These are phyloP conservation scores for Periparus ater DNA, from an alignment of 2,797 vertebrate species.

Conservation along the genomic window DNA sequence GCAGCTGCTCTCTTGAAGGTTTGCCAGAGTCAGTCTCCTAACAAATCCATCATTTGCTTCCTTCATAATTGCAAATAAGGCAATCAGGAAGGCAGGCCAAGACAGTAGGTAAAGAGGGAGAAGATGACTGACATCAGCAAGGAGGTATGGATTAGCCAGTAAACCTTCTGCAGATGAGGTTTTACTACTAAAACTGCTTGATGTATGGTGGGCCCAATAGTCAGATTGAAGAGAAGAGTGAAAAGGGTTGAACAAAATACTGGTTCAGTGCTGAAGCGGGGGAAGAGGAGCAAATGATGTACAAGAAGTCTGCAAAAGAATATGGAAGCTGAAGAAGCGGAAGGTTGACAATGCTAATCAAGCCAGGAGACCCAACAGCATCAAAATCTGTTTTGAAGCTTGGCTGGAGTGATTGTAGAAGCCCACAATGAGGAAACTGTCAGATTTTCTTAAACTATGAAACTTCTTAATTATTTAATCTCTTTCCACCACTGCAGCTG, in stretches of 20 bases:
- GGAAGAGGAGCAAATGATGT: background rate
- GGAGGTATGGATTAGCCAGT: background rate
- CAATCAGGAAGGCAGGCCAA: background rate
- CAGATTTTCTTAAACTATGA: background rate
- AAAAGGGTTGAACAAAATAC: background rate
- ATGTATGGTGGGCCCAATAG: too few species aligned
- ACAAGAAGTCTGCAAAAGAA: background rate
- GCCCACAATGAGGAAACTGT: background rate
- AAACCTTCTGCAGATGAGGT: background rate
- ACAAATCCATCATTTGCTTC: background rate
- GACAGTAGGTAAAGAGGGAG: background rate
- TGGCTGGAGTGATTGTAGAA: background rate
- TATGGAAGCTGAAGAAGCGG: background rate
- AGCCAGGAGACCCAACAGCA: background rate
- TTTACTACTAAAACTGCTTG: background rate
- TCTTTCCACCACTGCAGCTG: background rate
- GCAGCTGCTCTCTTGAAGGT: background rate
- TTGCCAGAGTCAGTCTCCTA: background rate
- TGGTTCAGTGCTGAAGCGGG: background rate
- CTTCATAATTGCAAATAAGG: background rate
- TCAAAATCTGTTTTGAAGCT: background rate
- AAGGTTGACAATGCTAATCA: background rate
- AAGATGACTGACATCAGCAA: background rate
- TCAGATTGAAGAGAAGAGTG: background rate
- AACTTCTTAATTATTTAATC: background rate